These are phyloP conservation scores for Nasonovia ribisnigri DNA, from an alignment of 2,888 invertebrate genomes.

Conservation along the genomic window DNA sequence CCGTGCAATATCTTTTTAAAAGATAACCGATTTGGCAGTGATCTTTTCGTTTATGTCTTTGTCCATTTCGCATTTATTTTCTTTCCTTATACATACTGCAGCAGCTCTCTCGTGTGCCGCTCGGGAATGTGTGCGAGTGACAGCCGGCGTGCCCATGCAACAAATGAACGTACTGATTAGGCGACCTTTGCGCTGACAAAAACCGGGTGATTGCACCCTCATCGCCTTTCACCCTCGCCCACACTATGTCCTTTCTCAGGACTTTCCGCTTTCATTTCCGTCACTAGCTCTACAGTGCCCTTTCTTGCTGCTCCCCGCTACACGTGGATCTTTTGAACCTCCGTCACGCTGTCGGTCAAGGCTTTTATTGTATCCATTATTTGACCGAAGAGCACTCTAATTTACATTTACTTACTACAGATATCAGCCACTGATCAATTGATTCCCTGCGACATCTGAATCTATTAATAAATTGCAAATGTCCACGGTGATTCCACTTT, in stretches of 20 bases:
- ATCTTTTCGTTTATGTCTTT: slow-evolving; percentile 54
- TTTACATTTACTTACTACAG: slow-evolving; percentile 34
- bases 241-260: slow-evolving; percentile 6
- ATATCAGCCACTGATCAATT: not conserved
- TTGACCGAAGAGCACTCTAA: slow-evolving; percentile 1
- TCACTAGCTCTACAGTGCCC: not conserved
- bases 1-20: slow-evolving; percentile 44
- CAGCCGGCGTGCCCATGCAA: slow-evolving; percentile 47
- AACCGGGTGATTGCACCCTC: slow-evolving; percentile 38
- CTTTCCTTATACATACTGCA: not conserved
- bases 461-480: not conserved
- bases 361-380: slow-evolving; percentile 27
- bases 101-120: not conserved
- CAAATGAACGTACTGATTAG: slow-evolving; percentile 64
- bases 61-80: slow-evolving; percentile 47
- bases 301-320: not conserved
- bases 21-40: slow-evolving; percentile 62
- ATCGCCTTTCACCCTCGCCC: slow-evolving; percentile 30
- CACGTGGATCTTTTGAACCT: slow-evolving; percentile 19
- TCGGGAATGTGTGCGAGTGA: slow-evolving; percentile 47
- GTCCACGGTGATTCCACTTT: not conserved
- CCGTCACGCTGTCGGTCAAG: slow-evolving; percentile 2
- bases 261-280: slow-evolving; percentile 43
- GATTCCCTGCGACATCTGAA: not conserved
- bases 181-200: slow-evolving; percentile 53